Evolutionary conservation across 1,140 invertebrate genomes (phyloP).

Genomic region (Heterodera schachtii): DNA sequence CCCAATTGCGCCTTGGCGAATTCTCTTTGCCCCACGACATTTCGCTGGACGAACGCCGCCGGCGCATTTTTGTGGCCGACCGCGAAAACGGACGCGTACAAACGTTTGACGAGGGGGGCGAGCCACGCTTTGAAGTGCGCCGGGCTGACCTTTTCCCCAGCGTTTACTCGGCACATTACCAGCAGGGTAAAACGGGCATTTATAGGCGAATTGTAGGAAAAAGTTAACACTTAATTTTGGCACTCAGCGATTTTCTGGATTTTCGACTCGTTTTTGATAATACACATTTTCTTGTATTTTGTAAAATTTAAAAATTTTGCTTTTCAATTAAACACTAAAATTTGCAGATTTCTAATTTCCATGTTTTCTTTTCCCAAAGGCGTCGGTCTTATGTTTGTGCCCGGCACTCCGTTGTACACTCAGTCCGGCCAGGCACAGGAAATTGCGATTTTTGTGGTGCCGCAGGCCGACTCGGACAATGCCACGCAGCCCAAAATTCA

Average conservation of each 20-base stretch:
- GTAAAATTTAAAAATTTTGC: slow-evolving; percentile 7
- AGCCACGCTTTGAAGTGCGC: slow-evolving; percentile 44
- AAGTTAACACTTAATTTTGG: no score
- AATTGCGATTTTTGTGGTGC: slow-evolving; percentile 39
- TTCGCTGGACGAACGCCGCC: slow-evolving; percentile 76
- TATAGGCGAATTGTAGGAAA: no score
- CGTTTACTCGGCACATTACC: slow-evolving; percentile 54
- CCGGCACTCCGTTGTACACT: slow-evolving; percentile 34
- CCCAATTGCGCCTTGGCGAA: slow-evolving; percentile 67
- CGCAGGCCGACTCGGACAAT: neutral
- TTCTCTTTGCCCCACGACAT: slow-evolving; percentile 82
- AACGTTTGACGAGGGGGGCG: slow-evolving; percentile 72
- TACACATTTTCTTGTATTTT: no score
- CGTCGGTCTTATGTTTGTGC: slow-evolving; percentile 53
- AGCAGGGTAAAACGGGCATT: slow-evolving; percentile 24
- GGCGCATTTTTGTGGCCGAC: slow-evolving; percentile 83
- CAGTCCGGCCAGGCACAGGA: slow-evolving; percentile 12
- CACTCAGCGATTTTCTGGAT: no score
- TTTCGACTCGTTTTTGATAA: no score
- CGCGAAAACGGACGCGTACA: slow-evolving; percentile 84
- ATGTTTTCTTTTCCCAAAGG: slow-evolving; percentile 36
- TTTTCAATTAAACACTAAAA: no score
- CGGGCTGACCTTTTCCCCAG: slow-evolving; percentile 41
- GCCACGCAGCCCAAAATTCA: slow-evolving; percentile 30
- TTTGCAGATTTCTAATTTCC: no score